These are phyloP conservation scores for Crambe crambe DNA, from an alignment of 37 sponge, comb jelly and placozoan species.

Conservation along the genomic window DNA sequence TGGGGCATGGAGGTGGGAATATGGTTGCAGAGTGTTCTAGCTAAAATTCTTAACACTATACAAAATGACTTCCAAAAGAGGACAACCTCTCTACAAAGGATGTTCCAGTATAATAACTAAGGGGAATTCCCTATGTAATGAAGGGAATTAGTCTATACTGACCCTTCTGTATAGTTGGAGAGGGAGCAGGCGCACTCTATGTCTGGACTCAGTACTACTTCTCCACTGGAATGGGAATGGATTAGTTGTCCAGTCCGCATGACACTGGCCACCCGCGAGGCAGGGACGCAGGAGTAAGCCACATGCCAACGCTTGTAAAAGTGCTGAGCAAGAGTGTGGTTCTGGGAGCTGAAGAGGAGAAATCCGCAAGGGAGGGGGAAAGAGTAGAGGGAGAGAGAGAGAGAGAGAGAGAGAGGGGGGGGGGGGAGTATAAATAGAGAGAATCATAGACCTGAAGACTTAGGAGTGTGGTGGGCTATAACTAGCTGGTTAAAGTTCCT, in stretches of 20 bases:
- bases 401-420: conserved; percentile 36
- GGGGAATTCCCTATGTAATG: no score
- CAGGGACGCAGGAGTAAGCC: conserved; percentile 39
- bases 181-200: conserved; percentile 34
- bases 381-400: conserved; percentile 24
- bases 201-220: conserved; percentile 44
- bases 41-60: background rate
- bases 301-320: conserved; percentile 43
- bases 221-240: conserved; percentile 18
- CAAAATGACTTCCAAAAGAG: background rate
- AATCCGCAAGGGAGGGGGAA: conserved; percentile 3
- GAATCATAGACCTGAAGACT: background rate
- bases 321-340: conserved; percentile 32
- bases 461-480: background rate
- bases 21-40: background rate
- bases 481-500: background rate
- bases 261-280: conserved; percentile 16
- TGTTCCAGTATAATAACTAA: no score
- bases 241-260: conserved; percentile 48
- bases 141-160: no score
- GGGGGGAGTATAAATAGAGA: background rate
- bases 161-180: conserved; percentile 9
- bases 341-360: conserved; percentile 37
- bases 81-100: no score
- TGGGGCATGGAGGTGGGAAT: background rate